These are phyloP conservation scores for Drosophila takahashii DNA, from an alignment of 1,140 invertebrate genomes.

Conservation along the genomic window DNA sequence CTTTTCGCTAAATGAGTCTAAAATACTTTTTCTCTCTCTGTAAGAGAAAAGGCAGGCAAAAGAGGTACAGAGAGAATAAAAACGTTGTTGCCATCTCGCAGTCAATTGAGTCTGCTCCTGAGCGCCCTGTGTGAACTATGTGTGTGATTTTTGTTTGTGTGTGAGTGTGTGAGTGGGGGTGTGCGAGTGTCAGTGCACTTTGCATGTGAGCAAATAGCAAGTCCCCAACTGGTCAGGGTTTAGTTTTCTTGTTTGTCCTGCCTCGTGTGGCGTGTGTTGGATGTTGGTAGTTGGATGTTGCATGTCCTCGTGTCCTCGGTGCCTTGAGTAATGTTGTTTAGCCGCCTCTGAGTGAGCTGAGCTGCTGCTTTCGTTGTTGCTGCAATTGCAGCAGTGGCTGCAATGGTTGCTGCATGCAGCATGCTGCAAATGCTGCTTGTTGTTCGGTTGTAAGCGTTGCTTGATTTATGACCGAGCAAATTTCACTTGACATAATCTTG, in stretches of 20 bases:
- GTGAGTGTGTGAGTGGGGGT: neutral
- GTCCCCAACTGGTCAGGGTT: conserved; percentile 52
- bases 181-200: conserved; percentile 36
- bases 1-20: neutral
- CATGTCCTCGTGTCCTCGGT: conserved; percentile 29
- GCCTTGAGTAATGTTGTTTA: conserved; percentile 58
- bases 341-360: conserved; percentile 25
- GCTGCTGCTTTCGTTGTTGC: conserved; percentile 4
- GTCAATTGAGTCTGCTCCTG: conserved; percentile 49
- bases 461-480: conserved; percentile 54
- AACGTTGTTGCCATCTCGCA: conserved; percentile 47
- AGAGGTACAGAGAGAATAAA: conserved; percentile 32
- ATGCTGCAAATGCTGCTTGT: conserved; percentile 15
- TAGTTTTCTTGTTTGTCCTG: conserved; percentile 43
- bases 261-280: conserved; percentile 29
- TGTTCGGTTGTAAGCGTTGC: conserved; percentile 17
- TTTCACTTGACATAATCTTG: conserved; percentile 49
- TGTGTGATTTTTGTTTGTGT: conserved; percentile 4
- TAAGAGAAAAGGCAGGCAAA: neutral
- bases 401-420: conserved; percentile 8
- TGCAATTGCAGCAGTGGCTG: conserved; percentile 6
- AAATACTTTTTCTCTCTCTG: neutral
- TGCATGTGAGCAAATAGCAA: conserved; percentile 44
- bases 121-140: neutral
- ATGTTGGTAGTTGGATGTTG: conserved; percentile 34